A percentile compares a stretch with the other conserved stretches of the same genome.
Evolutionary conservation across 2,113 vertebrate genomes (phyloP).

Genomic region (Elephas maximus): DNA sequence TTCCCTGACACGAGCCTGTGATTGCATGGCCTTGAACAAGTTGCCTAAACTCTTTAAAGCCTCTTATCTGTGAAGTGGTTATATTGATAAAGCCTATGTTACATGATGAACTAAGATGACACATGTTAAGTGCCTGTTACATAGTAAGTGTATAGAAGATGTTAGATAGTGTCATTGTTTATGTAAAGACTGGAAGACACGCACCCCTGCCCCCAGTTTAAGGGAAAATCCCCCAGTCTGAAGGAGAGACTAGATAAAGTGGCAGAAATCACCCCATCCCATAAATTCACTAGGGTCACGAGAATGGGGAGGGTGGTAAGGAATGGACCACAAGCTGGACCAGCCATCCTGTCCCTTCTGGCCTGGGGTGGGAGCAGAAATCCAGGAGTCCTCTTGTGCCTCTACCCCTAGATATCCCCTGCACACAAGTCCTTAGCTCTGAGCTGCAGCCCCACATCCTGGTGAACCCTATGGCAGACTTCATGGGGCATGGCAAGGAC

Average conservation of each 20-base stretch:
- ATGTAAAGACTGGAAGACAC: neutral
- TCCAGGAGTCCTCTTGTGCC: neutral
- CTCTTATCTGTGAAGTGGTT: constrained; percentile 1
- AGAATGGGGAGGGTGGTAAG: neutral
- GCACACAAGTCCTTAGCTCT: constrained; percentile 87
- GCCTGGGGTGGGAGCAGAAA: constrained; percentile 56
- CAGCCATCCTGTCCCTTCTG: neutral
- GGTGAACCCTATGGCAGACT: constrained; percentile 92
- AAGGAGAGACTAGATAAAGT: neutral
- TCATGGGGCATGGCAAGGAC: constrained; percentile 87
- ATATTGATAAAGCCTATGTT: neutral
- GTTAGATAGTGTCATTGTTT: neutral
- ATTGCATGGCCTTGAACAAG: neutral
- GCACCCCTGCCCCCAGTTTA: neutral
- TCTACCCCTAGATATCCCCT: constrained; percentile 84
- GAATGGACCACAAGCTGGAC: neutral
- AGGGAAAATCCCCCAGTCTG: neutral
- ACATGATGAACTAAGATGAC: neutral
- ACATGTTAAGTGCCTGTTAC: neutral
- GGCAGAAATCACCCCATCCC: neutral
- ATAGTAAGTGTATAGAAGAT: neutral
- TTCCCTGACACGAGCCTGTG: neutral
- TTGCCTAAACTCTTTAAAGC: neutral
- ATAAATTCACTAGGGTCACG: neutral
- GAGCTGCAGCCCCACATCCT: constrained; percentile 90